Evolutionary conservation across 64 coral and sea anemone species (phyloP).

Genomic region (Montipora cactus): DNA sequence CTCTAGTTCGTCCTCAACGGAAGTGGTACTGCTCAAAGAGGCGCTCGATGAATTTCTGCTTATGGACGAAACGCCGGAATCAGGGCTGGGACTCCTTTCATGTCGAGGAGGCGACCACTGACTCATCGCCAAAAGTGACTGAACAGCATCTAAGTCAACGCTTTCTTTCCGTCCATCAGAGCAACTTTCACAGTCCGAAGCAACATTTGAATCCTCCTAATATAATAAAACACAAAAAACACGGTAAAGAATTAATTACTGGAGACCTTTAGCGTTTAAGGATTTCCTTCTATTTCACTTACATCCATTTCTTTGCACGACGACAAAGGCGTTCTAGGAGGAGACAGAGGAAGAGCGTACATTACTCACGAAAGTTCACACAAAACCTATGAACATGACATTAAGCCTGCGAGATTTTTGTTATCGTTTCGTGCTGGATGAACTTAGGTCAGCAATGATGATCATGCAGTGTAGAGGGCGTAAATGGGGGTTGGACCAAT

Average conservation of each 20-base stretch:
- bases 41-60: slow-evolving; percentile 98
- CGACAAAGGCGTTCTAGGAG: slow-evolving; percentile 95
- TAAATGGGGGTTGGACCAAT: slow-evolving; percentile 88
- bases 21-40: slow-evolving; percentile 82
- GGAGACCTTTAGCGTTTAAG: not conserved
- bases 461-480: slow-evolving; percentile 90
- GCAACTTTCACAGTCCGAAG: slow-evolving; percentile 47
- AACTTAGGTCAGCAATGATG: slow-evolving; percentile 97
- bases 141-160: slow-evolving; percentile 96
- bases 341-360: slow-evolving; percentile 96
- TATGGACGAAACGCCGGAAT: slow-evolving; percentile 75
- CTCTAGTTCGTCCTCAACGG: slow-evolving; percentile 79
- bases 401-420: slow-evolving; percentile 63
- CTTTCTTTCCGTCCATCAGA: slow-evolving; percentile 65
- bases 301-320: slow-evolving; percentile 87
- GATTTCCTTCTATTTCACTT: slow-evolving; percentile 40
- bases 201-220: slow-evolving; percentile 68
- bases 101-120: slow-evolving; percentile 92
- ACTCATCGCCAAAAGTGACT: slow-evolving; percentile 98
- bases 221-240: slow-evolving; percentile 42
- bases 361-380: slow-evolving; percentile 58
- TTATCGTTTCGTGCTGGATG: slow-evolving; percentile 82
- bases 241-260: slow-evolving; percentile 19
- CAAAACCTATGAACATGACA: slow-evolving; percentile 57
- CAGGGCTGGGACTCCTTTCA: slow-evolving; percentile 89